Evolutionary conservation across 1,140 invertebrate genomes (phyloP).

Genomic region (Drosophila equinoxialis): DNA sequence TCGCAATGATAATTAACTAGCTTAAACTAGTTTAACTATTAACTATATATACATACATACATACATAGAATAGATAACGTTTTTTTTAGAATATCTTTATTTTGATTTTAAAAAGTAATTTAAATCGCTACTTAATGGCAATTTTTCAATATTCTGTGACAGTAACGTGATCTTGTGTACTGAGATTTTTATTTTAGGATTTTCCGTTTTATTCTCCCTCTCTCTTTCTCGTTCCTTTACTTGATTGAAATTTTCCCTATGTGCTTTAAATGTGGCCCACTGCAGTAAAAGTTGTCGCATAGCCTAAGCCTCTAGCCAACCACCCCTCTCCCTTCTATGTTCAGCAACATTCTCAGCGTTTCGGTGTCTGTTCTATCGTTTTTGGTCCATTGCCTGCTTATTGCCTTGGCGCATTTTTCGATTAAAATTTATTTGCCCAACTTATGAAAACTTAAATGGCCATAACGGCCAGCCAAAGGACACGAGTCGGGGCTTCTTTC

Average conservation of each 20-base stretch:
- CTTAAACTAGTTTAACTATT: too few species aligned
- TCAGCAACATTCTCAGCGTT: neutral
- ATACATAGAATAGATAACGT: too few species aligned
- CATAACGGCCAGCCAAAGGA: constrained; percentile 53
- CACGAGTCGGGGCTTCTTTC: neutral
- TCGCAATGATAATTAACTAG: too few species aligned
- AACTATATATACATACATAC: too few species aligned
- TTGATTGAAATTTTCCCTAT: constrained; percentile 1
- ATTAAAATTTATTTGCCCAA: constrained; percentile 79
- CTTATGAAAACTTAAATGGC: constrained; percentile 79
- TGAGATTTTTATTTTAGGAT: neutral
- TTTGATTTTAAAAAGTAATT: too few species aligned
- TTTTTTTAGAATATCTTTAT: too few species aligned
- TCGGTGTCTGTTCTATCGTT: constrained; percentile 25
- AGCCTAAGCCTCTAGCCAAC: neutral
- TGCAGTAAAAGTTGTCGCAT: constrained; percentile 18
- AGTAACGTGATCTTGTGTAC: neutral
- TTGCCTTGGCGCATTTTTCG: constrained; percentile 75
- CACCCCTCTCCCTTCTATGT: neutral
- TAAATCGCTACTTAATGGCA: too few species aligned
- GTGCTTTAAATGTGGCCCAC: neutral
- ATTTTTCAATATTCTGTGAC: too few species aligned
- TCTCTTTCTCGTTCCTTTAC: neutral
- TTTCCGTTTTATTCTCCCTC: too few species aligned
- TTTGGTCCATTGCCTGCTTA: constrained; percentile 57